Percentiles rank a stretch among this genome's conserved stretches.
phyloP scores from a whole-genome alignment of 2,113 vertebrate genomes.

The Thinocorus orbignyianus region DNA sequence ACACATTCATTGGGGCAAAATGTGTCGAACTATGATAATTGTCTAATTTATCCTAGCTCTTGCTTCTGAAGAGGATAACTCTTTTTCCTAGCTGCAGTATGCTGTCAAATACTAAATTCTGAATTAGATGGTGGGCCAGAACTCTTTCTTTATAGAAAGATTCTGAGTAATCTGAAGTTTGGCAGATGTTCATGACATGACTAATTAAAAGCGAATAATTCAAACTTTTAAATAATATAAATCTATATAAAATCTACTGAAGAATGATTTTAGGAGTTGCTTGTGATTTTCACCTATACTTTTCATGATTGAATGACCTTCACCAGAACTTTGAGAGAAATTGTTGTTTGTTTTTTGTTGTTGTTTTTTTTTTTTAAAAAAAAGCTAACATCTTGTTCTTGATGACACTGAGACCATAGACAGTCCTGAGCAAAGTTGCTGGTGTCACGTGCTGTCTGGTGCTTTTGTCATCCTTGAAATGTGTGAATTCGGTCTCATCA shows the following conservation, averaged over 20 bases:
- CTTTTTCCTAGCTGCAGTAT: background rate
- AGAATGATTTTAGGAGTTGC: background rate
- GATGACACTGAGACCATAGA: background rate
- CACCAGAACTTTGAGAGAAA: background rate
- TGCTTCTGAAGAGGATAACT: background rate
- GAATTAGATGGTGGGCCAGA: background rate
- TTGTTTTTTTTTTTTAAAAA: background rate
- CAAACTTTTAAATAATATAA: background rate
- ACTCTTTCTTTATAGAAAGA: background rate
- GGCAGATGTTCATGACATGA: background rate
- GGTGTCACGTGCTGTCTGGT: background rate
- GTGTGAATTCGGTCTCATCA: background rate
- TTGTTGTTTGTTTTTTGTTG: background rate
- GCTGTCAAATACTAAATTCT: background rate
- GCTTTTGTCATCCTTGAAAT: background rate
- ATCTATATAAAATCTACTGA: background rate
- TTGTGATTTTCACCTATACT: background rate
- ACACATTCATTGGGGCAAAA: background rate
- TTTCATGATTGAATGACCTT: background rate
- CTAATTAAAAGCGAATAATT: background rate
- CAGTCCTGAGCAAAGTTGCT: background rate
- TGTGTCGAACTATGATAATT: background rate
- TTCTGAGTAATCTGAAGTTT: background rate
- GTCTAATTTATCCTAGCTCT: background rate
- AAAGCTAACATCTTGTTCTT: background rate